These are phyloP conservation scores for Nothura maculosa DNA, from an alignment of 2,797 vertebrate genomes.

Conservation along the genomic window DNA sequence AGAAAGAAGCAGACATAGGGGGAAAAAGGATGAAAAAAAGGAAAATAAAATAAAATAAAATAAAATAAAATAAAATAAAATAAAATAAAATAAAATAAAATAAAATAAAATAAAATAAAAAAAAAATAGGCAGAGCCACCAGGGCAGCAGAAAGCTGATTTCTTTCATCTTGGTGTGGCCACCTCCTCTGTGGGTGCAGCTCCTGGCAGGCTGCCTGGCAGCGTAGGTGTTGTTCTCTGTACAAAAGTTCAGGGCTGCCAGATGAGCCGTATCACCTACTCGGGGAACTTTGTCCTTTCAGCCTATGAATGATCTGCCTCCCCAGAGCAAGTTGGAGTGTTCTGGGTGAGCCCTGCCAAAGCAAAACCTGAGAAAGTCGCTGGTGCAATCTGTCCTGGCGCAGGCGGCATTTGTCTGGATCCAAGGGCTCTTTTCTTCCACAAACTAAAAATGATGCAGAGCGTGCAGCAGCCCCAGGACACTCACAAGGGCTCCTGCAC, in stretches of 20 bases:
- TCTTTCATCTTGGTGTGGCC: not conserved
- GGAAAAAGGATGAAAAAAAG: no score
- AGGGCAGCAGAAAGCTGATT: not conserved
- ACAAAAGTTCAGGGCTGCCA: slow-evolving; percentile 71
- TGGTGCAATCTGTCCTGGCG: fast-evolving
- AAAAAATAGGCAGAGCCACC: not conserved
- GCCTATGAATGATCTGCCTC: not conserved
- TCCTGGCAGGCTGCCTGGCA: not conserved
- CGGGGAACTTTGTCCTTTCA: slow-evolving; percentile 63
- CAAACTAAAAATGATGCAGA: not conserved
- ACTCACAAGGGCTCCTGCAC: not conserved
- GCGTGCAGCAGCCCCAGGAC: not conserved
- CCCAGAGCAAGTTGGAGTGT: not conserved
- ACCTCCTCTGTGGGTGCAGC: slow-evolving; percentile 38
- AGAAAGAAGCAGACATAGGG: not conserved
- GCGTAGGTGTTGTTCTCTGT: slow-evolving; percentile 62
- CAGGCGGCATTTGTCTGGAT: not conserved
- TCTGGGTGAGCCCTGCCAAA: not conserved
- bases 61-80: no score
- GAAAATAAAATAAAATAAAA: no score
- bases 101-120: not conserved
- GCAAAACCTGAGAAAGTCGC: not conserved
- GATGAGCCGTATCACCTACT: slow-evolving; percentile 42
- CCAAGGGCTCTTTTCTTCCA: not conserved
- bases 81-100: no score